Conservation (phyloP, 2,113 vertebrate genomes). For the Chionis minor region DNA sequence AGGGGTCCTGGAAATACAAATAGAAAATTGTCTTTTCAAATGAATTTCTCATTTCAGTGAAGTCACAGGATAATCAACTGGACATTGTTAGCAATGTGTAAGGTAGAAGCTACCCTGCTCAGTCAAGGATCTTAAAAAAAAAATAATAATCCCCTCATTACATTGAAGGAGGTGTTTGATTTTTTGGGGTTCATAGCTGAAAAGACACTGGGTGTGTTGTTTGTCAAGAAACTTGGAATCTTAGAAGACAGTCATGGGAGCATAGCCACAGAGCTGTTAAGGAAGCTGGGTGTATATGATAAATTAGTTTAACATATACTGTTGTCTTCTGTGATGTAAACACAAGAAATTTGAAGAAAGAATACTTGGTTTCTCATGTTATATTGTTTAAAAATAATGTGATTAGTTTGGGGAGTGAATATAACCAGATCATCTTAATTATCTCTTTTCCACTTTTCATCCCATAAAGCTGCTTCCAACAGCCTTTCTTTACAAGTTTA, state of each 20-base stretch:
- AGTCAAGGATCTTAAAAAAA: not conserved
- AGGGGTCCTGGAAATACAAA: not conserved
- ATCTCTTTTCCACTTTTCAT: not conserved
- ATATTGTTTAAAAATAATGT: not conserved
- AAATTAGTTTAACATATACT: not conserved
- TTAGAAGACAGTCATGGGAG: not conserved
- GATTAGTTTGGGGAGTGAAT: not conserved
- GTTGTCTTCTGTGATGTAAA: not conserved
- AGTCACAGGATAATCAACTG: not conserved
- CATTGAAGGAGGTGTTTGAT: not conserved
- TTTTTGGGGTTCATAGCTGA: not conserved
- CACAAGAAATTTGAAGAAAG: not conserved
- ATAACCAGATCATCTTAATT: not conserved
- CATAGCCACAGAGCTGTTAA: not conserved
- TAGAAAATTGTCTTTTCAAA: not conserved
- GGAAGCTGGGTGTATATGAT: not conserved
- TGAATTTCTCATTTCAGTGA: not conserved
- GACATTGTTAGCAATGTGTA: not conserved
- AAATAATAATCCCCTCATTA: not conserved
- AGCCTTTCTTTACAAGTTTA: not conserved
- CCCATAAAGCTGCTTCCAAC: not conserved
- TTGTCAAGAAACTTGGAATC: not conserved
- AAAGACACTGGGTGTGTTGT: rapidly evolving
- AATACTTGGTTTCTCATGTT: not conserved
- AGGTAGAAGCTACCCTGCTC: not conserved